Evolutionary conservation across 2,888 invertebrate species (phyloP), one percentile per base, ranked within the genome.

Genomic region (Tenthredo livida): DNA sequence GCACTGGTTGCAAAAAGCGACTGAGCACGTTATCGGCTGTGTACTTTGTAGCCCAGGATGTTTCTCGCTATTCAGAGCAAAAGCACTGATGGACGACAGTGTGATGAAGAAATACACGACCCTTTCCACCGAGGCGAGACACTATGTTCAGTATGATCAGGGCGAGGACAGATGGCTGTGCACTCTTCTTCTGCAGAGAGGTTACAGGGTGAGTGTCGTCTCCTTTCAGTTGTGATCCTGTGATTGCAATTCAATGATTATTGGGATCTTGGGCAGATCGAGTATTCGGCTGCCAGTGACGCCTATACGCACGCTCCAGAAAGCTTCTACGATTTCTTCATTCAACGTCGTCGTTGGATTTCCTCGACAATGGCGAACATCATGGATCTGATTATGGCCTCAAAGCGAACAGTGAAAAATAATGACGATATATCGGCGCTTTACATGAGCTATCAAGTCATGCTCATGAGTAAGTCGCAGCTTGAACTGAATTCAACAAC

Each of bases 141-240:
- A 98, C 93, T 98, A 96, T 90, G 97, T 98, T 25, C 98, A 98
- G 92, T 98, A 97, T 91, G 98, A 98, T 95, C 98, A 98, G 94
- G 98, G 98, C 17, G 99, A 99, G 93, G 99, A 99, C 93, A 96
- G 99, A 87, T 99, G 99, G 99, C 94, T 99, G 9, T 99, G 99
- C 92, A 99, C 99, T 0, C 94, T 99, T 82, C 94, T 99, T 0
- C 94, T 99, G 0, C 99, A 99, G 92, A 95, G 98, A 88, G 98
- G 98, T 0, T 98, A 98, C 91, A 95, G 98, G 29, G 97, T 92
- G 86, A 87, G 89, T 85, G n/a, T 54, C 7, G n/a, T 54, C 4
- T 7, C n/a, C 54, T 17, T 43, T 10, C 12, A 47, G 12, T 43
- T 72, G 25, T 43, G 12, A 9, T 54, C n/a, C 7, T 54, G 17